Evolutionary conservation across 2,797 vertebrate species (phyloP).

Genomic region (Gymnocypris eckloni): DNA sequence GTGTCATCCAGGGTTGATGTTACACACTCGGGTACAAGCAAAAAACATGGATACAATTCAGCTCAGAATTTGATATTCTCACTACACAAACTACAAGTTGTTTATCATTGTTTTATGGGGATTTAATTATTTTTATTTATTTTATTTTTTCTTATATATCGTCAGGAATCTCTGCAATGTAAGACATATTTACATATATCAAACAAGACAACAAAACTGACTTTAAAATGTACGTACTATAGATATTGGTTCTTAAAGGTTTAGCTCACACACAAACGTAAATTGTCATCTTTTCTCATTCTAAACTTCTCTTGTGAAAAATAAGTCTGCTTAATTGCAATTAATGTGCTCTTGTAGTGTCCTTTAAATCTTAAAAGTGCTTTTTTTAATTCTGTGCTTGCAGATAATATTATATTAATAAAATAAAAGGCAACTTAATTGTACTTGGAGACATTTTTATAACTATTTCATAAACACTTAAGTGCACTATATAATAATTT

Average conservation of each 20-base stretch:
- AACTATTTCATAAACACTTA: no score
- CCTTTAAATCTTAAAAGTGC: background rate
- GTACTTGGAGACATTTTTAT: no score
- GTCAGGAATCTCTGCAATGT: background rate
- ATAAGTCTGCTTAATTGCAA: background rate
- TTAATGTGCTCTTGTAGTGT: background rate
- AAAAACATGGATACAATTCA: background rate
- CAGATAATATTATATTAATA: no score
- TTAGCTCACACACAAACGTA: background rate
- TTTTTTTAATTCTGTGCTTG: background rate
- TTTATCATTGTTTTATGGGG: background rate
- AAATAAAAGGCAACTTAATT: no score
- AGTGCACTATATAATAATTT: no score
- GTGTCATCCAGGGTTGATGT: slow-evolving; percentile 1
- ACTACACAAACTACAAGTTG: background rate
- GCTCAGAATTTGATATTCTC: background rate
- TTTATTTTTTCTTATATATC: no score
- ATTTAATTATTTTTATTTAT: background rate
- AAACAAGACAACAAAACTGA: background rate
- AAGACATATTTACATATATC: background rate
- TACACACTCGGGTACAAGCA: background rate
- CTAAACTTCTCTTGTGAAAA: background rate
- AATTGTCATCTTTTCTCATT: background rate
- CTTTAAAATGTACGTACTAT: background rate
- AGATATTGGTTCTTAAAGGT: background rate